phyloP scores from a whole-genome alignment of 2,797 vertebrate genomes.

The Chiropotes sagulatus region DNA sequence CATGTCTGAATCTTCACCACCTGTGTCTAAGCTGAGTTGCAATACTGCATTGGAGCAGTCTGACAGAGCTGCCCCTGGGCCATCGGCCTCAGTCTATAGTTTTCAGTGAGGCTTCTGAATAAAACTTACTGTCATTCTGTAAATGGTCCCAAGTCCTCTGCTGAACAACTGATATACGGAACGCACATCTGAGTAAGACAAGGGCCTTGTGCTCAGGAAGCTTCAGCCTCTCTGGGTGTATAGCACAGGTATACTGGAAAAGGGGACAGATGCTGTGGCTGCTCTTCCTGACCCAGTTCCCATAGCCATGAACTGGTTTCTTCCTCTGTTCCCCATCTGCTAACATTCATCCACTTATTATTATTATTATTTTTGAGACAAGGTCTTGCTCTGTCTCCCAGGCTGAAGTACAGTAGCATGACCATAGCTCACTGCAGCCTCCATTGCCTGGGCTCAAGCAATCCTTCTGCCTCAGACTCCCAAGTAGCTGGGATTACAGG shows the following conservation, averaged over 20 bases:
- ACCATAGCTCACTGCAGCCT: neutral
- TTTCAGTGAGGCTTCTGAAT: neutral
- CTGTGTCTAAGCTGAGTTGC: neutral
- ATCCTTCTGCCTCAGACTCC: neutral
- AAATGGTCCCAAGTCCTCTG: neutral
- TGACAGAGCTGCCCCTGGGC: neutral
- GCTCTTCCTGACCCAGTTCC: neutral
- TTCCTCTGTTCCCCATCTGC: neutral
- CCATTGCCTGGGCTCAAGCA: neutral
- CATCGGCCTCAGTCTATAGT: neutral
- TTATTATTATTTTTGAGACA: neutral
- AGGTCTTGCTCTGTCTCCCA: neutral
- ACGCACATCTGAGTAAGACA: neutral
- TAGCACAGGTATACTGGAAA: fast-evolving
- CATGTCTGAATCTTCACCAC: neutral
- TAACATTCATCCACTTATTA: no score
- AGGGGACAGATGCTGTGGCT: neutral
- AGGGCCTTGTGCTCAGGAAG: neutral
- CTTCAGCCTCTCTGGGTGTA: neutral
- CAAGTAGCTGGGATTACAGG: neutral
- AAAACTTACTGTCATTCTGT: neutral
- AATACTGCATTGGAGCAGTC: neutral
- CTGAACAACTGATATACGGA: neutral
- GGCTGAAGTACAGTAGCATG: neutral
- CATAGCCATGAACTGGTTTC: neutral